phyloP scores from a whole-genome alignment of 2,888 invertebrate species.

The Napeogenes inachia region DNA sequence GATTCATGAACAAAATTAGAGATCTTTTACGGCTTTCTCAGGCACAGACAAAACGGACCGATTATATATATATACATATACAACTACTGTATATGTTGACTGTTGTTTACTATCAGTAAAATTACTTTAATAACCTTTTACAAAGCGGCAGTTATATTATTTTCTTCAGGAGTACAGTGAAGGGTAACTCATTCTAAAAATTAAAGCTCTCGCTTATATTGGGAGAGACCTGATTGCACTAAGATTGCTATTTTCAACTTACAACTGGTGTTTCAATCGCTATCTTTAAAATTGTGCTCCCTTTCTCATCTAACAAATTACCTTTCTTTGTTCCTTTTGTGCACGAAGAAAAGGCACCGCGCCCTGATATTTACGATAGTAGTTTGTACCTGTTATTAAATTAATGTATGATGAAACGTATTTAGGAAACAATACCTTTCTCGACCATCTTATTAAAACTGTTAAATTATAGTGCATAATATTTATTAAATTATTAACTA shows the following conservation, averaged over 20 bases:
- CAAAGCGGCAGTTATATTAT: constrained; percentile 11
- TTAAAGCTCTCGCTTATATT: constrained; percentile 64
- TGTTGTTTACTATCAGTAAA: neutral
- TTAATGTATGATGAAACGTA: constrained; percentile 9
- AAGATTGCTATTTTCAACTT: constrained; percentile 72
- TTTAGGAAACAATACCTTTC: constrained; percentile 26
- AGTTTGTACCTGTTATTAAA: constrained; percentile 29
- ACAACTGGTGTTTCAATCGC: constrained; percentile 65
- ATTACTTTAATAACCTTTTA: constrained; percentile 10
- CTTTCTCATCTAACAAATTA: constrained; percentile 72
- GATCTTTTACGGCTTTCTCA: constrained; percentile 8
- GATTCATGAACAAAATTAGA: constrained; percentile 20
- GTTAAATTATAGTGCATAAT: neutral
- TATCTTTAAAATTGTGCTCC: constrained; percentile 71
- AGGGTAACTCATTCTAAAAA: constrained; percentile 62
- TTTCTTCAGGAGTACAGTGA: constrained; percentile 38
- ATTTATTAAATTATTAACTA: too few species aligned
- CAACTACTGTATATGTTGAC: neutral
- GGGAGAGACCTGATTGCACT: constrained; percentile 67
- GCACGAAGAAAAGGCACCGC: constrained; percentile 44
- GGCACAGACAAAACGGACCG: neutral
- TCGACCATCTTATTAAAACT: neutral
- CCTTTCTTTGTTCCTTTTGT: constrained; percentile 67
- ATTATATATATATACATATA: neutral
- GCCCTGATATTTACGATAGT: constrained; percentile 35